Base-by-base conservation (phyloP, 2,797 vertebrate species). In the Buphagus erythrorhynchus region DNA sequence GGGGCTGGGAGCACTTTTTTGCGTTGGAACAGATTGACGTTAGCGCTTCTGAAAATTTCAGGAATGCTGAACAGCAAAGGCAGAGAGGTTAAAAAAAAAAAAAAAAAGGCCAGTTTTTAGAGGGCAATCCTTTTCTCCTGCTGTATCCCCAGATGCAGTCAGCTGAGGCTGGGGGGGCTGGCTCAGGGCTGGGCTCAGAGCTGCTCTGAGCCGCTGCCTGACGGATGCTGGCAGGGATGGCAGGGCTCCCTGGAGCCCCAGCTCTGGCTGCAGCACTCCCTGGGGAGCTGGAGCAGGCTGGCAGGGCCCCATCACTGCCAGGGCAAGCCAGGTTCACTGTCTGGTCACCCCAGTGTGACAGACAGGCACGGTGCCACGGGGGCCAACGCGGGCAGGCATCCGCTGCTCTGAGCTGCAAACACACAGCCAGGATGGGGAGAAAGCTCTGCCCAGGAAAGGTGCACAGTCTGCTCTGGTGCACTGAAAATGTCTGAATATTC, bases 371-470 rank as follows among this genome's bases (percentile, higher is more conserved):
- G 45, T 65, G 58, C 73, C 43, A 42, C 0, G 0, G 76, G 29
- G 49, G 62, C 81, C 77, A 7, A 79, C 66, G 61, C 40, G 72
- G 33, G 13, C 38, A 57, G 40, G 11, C 1, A 4, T 59, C 68
- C 28, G 80, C 45, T 77, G 49, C 49, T 48, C 79, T 88, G 95
- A 94, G 90, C 72, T 66, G 69, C 58, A 86, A 48, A 66, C 3
- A 58, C 17, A 40, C 19, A 43, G 31, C 10, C 45, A 48, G 65
- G 59, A 51, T 67, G 68, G 18, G 57, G 4, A 80, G 65, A 68
- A 75, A 51, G 22, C 16, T 2, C 33, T 13, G 20, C 61, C 74
- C 26, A 20, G 33, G 12, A 38, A 69, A 80, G 93, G 25, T 17
- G 28, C 15, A 4, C 1, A 6, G 9, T 29, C 66, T 90, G 38